Base-by-base conservation (phyloP, 2,888 invertebrate species). In the Nomada fabriciana region DNA sequence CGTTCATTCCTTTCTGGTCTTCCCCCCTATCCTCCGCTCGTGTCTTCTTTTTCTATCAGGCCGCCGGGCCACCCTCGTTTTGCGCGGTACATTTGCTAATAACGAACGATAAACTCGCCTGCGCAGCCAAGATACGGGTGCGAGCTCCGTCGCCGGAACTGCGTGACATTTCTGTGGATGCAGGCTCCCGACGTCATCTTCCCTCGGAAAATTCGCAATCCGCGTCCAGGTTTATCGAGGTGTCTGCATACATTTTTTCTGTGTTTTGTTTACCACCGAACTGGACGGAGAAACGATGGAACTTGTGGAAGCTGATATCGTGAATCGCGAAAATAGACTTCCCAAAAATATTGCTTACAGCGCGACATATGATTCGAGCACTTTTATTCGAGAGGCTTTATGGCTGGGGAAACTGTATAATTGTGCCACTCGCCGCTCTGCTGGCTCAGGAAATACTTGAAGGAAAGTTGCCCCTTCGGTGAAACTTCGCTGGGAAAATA, bases 51-150 rank as follows among this genome's bases (percentile, higher is more conserved):
- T 80, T 77, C 71, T 76, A 79, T 82, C 84, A 57, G 42, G 36
- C 36, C 36, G 36, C 36, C 47, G 60, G 64, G 64, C 20, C 80
- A 70, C 76, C 73, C 57, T 76, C 77, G 60, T 79, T 77, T 83
- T 61, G 73, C 83, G 72, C 84, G 83, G 71, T 83, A 88, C 83
- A 82, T 88, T 88, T 83, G 74, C 84, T 85, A 85, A 88, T 85
- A 86, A 89, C 82, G 82, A 82, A 81, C 86, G 80, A 89, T 86
- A 80, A 86, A 83, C 81, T 76, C 80, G 63, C 42, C 60, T 64
- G 88, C 78, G 72, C 63, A 43, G 57, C 18, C 55, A 70, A 79
- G 88, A 84, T 88, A 88, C 50, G 72, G 23, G 72, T 57, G 53
- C 36, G 43, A 61, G 63, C 25, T 29, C 7, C 29, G 18, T 11